Base-by-base conservation (phyloP, 2,113 vertebrate species). In the Melozone crissalis region DNA sequence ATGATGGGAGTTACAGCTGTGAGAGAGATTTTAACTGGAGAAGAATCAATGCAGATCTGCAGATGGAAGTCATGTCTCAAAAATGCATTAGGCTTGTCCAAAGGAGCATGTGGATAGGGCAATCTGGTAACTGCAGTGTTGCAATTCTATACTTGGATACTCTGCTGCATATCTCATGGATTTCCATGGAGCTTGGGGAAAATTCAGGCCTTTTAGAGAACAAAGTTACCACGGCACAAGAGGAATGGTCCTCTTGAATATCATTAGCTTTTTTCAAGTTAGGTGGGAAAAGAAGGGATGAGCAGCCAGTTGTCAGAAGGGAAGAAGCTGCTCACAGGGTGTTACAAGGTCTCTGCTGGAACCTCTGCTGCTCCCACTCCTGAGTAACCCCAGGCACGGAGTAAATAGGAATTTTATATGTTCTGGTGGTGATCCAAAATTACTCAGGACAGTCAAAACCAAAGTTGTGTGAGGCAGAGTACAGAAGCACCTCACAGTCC, bases 41-140 rank as follows among this genome's bases (percentile, higher is more conserved):
- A 94, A 94, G 57, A 87, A 84, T 31, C 11, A 0, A 28, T 63
- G 52, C 52, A 89, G 69, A 78, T 68, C 72, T 81, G 57, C 86
- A 93, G 72, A 71, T 90, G 59, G 51, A 93, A 88, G 68, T 96
- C 82, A 86, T 18, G 76, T 77, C 63, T 92, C 88, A 93, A 88
- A 93, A 95, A 93, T 84, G 43, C 51, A 18, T 77, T 58, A 66
- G 19, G 27, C 16, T 92, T 83, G 37, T 90, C 88, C 84, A 63
- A 89, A 95, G 55, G 63, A 95, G 59, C 16, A 33, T 7, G 59
- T 58, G 72, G 59, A 47, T 79, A 73, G 91, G 41, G 76, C 19
- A 37, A 88, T 63, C 67, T 69, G n/a, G 49, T 79, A 85, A 84
- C 62, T 41, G 26, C 3, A 4, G 54, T 35, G 54, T 47, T 91